These are phyloP conservation scores for Chloropsis cyanopogon DNA, from an alignment of 2,113 vertebrate species.

Conservation along the genomic window DNA sequence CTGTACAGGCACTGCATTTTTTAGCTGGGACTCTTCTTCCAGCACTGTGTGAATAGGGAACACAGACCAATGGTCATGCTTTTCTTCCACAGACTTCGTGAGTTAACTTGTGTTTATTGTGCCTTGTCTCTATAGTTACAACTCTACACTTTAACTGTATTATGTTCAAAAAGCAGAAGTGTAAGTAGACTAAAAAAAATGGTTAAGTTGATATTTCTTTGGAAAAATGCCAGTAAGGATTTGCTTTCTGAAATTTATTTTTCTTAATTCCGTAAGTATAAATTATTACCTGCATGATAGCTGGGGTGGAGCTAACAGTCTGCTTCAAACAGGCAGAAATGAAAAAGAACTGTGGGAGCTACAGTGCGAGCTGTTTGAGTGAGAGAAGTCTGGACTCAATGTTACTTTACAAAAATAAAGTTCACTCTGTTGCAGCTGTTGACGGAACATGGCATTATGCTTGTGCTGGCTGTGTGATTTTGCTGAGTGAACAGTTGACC, in stretches of 20 bases:
- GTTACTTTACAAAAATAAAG: not conserved
- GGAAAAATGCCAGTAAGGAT: not conserved
- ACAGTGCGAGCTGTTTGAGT: not conserved
- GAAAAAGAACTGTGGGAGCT: not conserved
- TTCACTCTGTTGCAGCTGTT: not conserved
- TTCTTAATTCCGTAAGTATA: not conserved
- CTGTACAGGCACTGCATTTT: conserved; percentile 41
- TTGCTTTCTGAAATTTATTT: not conserved
- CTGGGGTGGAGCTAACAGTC: not conserved
- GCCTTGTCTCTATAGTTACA: conserved; percentile 53
- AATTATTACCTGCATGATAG: not conserved
- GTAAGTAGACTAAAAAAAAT: not conserved
- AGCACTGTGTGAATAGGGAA: conserved; percentile 25
- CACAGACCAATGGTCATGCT: not conserved
- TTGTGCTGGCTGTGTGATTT: not conserved
- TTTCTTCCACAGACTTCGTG: not conserved
- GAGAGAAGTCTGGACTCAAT: not conserved
- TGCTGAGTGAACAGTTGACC: not conserved
- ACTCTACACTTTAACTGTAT: not conserved
- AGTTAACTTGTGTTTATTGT: conserved; percentile 21
- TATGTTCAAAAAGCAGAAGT: conserved; percentile 11
- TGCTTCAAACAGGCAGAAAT: not conserved
- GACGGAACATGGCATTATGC: not conserved
- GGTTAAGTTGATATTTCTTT: not conserved
- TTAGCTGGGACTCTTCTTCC: conserved; percentile 10